Percentiles rank a stretch among this genome's conserved stretches.
Evolutionary conservation across 2,113 vertebrate genomes (phyloP).

Genomic region (Condylura cristata): DNA sequence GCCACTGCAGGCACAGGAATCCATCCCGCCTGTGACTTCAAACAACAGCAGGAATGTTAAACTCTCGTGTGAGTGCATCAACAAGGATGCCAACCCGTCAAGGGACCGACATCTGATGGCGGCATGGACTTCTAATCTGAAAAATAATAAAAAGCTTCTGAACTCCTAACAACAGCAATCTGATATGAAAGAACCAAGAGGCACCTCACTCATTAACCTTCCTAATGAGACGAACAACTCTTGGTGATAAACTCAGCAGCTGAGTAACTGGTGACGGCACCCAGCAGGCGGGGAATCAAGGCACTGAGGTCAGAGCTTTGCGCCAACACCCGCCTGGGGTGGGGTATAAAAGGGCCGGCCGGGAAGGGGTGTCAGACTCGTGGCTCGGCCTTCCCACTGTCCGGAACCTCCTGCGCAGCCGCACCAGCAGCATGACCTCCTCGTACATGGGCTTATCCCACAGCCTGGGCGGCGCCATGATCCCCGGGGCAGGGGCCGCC

Average conservation of each 20-base stretch:
- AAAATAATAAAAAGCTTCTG: not conserved
- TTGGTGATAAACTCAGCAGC: not conserved
- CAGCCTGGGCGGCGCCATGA: not conserved
- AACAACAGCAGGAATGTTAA: not conserved
- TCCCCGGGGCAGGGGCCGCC: not conserved
- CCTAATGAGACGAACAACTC: not conserved
- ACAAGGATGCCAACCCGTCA: not conserved
- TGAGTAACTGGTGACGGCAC: conserved; percentile 44
- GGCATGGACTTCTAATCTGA: not conserved
- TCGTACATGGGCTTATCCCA: not conserved
- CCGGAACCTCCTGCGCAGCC: not conserved
- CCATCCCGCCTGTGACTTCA: not conserved
- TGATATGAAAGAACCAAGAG: conserved; percentile 32
- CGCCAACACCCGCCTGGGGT: conserved; percentile 10
- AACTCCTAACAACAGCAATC: not conserved
- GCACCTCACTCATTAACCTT: not conserved
- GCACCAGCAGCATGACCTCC: conserved; percentile 40
- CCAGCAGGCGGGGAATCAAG: not conserved
- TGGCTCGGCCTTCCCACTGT: not conserved
- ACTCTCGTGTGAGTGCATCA: not conserved
- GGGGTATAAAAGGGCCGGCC: conserved; percentile 45
- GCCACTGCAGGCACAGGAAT: not conserved
- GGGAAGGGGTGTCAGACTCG: not conserved
- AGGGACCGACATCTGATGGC: not conserved
- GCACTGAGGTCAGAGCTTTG: not conserved